phyloP scores from a whole-genome alignment of 2,797 vertebrate genomes.

The Pitangus sulphuratus region DNA sequence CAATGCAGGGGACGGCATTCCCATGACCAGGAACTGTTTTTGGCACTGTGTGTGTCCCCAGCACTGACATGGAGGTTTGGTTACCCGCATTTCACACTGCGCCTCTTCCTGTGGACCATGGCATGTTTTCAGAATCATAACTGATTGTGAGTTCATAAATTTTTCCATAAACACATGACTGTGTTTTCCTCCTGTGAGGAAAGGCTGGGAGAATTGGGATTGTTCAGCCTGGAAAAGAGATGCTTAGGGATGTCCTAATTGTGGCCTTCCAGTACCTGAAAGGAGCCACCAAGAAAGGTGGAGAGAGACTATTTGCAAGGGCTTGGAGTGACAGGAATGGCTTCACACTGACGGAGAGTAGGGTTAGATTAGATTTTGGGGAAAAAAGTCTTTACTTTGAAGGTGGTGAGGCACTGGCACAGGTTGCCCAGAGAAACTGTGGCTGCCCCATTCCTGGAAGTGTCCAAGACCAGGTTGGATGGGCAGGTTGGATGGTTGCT shows the following conservation, averaged over 20 bases:
- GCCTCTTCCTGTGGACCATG: background rate
- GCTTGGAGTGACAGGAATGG: background rate
- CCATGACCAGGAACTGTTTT: background rate
- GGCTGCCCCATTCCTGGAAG: background rate
- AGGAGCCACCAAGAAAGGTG: background rate
- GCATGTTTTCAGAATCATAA: background rate
- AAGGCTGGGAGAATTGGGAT: background rate
- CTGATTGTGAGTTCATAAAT: background rate
- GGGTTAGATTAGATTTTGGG: background rate
- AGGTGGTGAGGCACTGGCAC: background rate
- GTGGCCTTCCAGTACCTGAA: background rate
- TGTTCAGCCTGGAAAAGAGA: background rate
- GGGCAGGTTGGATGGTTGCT: no score
- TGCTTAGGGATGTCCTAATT: accelerated
- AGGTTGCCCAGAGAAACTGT: background rate
- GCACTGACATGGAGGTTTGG: background rate
- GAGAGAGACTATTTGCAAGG: background rate
- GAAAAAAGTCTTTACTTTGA: background rate
- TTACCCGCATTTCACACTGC: background rate
- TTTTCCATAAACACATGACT: background rate
- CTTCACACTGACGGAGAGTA: background rate
- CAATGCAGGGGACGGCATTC: accelerated
- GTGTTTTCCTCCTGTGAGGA: background rate
- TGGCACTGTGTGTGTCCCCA: background rate
- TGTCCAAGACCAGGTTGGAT: accelerated